Evolutionary conservation across 2,888 invertebrate genomes (phyloP), one percentile per base, ranked within the genome.

Genomic region (Xylota sylvarum): DNA sequence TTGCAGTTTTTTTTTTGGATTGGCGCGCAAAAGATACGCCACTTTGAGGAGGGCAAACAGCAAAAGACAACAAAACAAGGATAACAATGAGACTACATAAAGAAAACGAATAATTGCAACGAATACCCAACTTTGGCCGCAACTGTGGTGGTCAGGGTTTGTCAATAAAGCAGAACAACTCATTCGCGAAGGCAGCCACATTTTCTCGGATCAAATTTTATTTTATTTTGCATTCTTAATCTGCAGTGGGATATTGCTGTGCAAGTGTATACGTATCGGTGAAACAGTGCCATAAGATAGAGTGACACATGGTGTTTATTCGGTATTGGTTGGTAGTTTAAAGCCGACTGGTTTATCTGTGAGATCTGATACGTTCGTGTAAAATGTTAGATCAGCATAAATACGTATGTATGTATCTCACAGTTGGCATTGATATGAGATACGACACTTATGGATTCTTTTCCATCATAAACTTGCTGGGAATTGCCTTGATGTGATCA

Each of bases 81-180:
- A 56, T 60, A 52, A 62, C 64, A 55, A 64, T 64, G 67, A 19
- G 30, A 27, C 50, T 40, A n/a, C 52, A 55, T 55, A 64, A 64
- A 35, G 55, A 35, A 56, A 64, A 37, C 81, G 48, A 82, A 82
- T 76, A 56, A 82, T 64, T 81, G 76, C 46, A 52, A 48, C 17
- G n/a, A n/a, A n/a, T n/a, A n/a, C n/a, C n/a, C n/a, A 52, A 80
- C 65, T 50, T 56, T 81, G 81, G 40, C 60, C 70, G 65, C 70
- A 50, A 67, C 81, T 30, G 46, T 19, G 81, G 85, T 85, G 85
- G 81, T 72, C 81, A 62, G 76, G 65, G 58, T 43, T 72, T 77
- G 72, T 72, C 81, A 77, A 55, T 77, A 65, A 83, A 76, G 56
- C 76, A 76, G 43, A 56, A 46, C 67, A 77, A 56, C 67, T 76